These are phyloP conservation scores for Hippocampus guttulatus DNA, from an alignment of 2,113 vertebrate species.

Conservation along the genomic window DNA sequence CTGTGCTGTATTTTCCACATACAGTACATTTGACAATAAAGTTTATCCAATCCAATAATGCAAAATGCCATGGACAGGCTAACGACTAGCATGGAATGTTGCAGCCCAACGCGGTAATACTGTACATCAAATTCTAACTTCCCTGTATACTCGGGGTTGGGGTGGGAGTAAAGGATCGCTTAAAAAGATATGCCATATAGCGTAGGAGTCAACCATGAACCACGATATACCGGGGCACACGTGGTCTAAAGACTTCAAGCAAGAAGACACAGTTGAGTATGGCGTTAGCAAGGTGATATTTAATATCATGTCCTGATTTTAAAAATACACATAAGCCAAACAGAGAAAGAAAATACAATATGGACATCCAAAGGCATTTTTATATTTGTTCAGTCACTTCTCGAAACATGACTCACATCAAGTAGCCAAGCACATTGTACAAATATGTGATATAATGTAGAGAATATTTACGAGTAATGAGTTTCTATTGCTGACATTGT, in stretches of 20 bases:
- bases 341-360: conserved; percentile 9
- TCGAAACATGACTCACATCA: conserved; percentile 8
- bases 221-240: too few species aligned
- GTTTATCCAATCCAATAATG: too few species aligned
- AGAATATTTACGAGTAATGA: not conserved
- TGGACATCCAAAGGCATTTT: conserved; percentile 4
- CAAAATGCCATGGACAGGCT: too few species aligned
- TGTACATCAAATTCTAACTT: too few species aligned
- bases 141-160: too few species aligned
- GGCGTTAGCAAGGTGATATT: conserved; percentile 14
- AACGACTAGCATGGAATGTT: too few species aligned
- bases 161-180: too few species aligned
- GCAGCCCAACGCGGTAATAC: too few species aligned
- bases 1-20: too few species aligned
- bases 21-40: too few species aligned
- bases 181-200: too few species aligned
- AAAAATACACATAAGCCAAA: conserved; percentile 9
- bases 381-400: conserved; percentile 27
- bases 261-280: conserved; percentile 9
- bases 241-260: not conserved
- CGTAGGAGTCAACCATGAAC: too few species aligned
- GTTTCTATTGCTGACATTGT: not conserved
- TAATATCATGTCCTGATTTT: conserved; percentile 8
- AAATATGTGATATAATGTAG: not conserved
- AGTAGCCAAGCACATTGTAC: not conserved